Base-by-base conservation (phyloP, 2,888 invertebrate species). In the Cecidostiba fungosa region DNA sequence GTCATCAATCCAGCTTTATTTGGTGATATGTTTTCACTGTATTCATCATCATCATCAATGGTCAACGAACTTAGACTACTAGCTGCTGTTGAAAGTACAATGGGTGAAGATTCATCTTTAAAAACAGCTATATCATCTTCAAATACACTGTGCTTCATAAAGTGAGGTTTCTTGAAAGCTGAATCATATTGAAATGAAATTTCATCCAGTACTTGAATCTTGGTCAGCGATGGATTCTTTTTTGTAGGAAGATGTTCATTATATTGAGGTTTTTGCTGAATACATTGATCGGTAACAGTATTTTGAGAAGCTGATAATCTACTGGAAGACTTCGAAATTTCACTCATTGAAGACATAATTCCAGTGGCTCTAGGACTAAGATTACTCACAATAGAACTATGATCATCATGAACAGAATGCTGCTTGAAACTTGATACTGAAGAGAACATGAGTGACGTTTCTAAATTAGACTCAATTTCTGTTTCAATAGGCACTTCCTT, bases 381-480 rank as follows among this genome's bases (percentile, higher is more conserved):
- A 94, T 98, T 98, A 84, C 97, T 97, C 14, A 97, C 95, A 62
- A 97, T 96, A 0, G 98, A 98, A 87, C 97, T 97, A 87, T 96
- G 96, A 92, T 97, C 97, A 90, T 97, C 97, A 87, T 95, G 96
- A 85, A 97, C 97, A 78, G 97, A 97, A 90, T 96, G 96, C 84
- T 96, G 96, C 91, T 97, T 97, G 90, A 97, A 97, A 90, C 98
- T 98, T 85, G 97, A 97, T 82, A 99, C 94, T 0, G 98, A 98
- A 0, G 98, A 98, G 94, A 98, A 99, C 98, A 99, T 98, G 32
- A 99, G 94, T 0, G 99, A 99, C 0, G 99, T 99, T 77, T 95
- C 95, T 88, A 66, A 43, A 66, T 66, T 78, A 47, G 36, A 39
- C 12, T 72, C 72, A n/a, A 39, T 39, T n/a, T 72, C 72, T 39